Evolutionary conservation across 2,113 vertebrate species (phyloP).

Genomic region (Tonatia bakeri): DNA sequence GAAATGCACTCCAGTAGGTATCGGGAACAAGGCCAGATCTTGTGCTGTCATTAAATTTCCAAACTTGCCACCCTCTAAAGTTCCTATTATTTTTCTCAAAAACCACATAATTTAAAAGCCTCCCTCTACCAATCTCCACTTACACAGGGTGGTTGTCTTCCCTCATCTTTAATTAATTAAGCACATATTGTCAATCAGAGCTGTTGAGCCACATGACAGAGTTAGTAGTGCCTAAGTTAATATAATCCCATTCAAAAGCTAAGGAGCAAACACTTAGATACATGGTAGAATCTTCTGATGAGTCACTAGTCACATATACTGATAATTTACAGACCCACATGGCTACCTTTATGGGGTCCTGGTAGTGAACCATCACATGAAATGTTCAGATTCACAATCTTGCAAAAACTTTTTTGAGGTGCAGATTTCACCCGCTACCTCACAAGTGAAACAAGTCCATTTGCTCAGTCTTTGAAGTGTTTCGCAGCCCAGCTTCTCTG

Average conservation of each 20-base stretch:
- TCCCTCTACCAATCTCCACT: not conserved
- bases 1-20: not conserved
- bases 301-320: not conserved
- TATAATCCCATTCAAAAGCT: not conserved
- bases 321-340: not conserved
- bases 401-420: not conserved
- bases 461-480: conserved; percentile 47
- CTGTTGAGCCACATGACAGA: not conserved
- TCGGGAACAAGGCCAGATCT: not conserved
- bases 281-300: not conserved
- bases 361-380: not conserved
- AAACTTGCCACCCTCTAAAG: not conserved
- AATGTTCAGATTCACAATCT: not conserved
- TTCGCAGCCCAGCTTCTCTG: conserved; percentile 62
- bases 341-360: not conserved
- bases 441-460: conserved; percentile 19
- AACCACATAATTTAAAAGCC: not conserved
- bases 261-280: not conserved
- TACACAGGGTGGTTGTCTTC: not conserved
- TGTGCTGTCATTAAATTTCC: not conserved
- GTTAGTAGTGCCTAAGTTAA: not conserved
- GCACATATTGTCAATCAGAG: not conserved
- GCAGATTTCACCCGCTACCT: conserved; percentile 34
- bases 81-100: not conserved
- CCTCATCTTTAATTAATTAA: not conserved